These are phyloP conservation scores for Zootoca vivipara DNA, from an alignment of 2,113 vertebrate species.

Conservation along the genomic window DNA sequence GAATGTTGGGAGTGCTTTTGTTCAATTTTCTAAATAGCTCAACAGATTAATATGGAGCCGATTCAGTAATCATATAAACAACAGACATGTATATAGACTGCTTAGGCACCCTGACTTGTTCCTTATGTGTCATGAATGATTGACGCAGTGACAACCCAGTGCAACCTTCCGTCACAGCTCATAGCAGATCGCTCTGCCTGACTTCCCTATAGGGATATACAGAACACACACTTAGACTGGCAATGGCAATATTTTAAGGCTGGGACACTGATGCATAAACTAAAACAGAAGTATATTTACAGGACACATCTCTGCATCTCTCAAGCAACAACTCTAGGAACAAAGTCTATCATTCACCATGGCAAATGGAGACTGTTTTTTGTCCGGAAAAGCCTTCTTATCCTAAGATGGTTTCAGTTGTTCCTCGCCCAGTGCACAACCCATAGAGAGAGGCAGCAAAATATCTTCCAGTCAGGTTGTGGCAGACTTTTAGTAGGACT, in stretches of 20 bases:
- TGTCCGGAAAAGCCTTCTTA: background rate
- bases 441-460: too few species aligned
- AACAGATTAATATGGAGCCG: slow-evolving; percentile 35
- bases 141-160: slow-evolving; percentile 26
- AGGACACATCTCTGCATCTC: background rate
- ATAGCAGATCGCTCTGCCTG: slow-evolving; percentile 31
- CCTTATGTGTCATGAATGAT: background rate
- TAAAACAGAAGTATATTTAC: background rate
- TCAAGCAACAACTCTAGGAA: background rate
- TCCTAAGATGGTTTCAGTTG: too few species aligned
- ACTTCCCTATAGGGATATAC: slow-evolving; percentile 28
- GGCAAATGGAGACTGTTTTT: background rate
- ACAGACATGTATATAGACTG: background rate
- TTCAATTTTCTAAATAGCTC: slow-evolving; percentile 29
- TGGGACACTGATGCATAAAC: background rate
- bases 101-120: slow-evolving; percentile 28
- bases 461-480: too few species aligned
- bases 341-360: background rate
- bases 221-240: slow-evolving; percentile 20
- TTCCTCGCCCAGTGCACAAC: too few species aligned
- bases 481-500: too few species aligned
- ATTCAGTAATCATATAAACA: slow-evolving; percentile 40
- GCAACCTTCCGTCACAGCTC: background rate
- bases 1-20: background rate
- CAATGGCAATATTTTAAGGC: slow-evolving; percentile 14